Base-by-base conservation (phyloP, 2,797 vertebrate genomes). In the Bovichtus diacanthus region DNA sequence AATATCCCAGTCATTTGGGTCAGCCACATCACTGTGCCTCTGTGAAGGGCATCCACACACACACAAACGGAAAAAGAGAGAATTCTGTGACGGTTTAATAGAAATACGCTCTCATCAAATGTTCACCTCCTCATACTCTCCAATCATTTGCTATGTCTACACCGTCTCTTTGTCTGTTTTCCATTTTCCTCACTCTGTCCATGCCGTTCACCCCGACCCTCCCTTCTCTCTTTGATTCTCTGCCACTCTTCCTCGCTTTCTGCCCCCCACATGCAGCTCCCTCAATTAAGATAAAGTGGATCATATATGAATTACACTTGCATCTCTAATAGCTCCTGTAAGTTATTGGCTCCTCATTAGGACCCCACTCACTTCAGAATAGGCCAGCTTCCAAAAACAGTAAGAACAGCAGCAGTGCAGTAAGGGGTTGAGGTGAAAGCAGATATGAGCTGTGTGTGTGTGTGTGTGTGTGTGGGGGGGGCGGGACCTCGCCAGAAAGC, bases 1-100 rank as follows among this genome's bases (percentile, higher is more conserved):
- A 92, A 91, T 89, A 90, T 88, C 82, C 86, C 74, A 87, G 88
- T 92, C 93, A 91, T 92, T 90, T 92, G 85, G 90, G 90, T 93
- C 89, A 84, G 88, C 38, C 83, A 63, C 86, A 86, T 89, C 85
- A 71, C 74, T 51, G 68, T 74, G 81, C 39, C 74, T 70, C 64
- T 84, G 80, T 86, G 84, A 87, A 87, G 83, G 84, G 47, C 82
- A 39, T 83, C 5, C 43, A 27, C 60, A 19, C 80, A 62, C 76
- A 68, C 49, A 68, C 75, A 65, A 56, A 73, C 41, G 63, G 9
- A 64, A 43, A 78, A 62, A 62, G 25, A 50, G 27, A 50, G 23
- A 81, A 58, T 36, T 81, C 36, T 80, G 70, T 60, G 70, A 82
- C 83, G 84, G 63, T 89, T 77, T 81, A 80, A 86, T 82, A 78